Percentiles rank a stretch among this genome's conserved stretches.
Conservation (phyloP, 2,113 vertebrate species). For the Dicrurus megarhynchus region DNA sequence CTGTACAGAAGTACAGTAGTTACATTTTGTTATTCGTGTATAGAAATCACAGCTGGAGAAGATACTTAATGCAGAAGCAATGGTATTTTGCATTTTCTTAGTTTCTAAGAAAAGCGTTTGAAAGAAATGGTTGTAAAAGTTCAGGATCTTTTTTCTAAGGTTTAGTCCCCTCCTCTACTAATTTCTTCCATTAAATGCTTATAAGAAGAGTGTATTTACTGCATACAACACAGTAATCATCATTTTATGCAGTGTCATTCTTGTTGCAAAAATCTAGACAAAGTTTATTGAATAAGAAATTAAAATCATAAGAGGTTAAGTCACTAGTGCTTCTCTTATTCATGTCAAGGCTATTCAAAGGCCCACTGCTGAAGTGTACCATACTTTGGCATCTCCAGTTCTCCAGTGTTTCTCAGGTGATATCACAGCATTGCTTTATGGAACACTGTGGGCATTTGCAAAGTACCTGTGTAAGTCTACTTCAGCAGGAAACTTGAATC, state of each 20-base stretch:
- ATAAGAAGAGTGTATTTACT: background rate
- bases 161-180: background rate
- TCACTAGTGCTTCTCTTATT: background rate
- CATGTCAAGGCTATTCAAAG: background rate
- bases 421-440: background rate
- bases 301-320: background rate
- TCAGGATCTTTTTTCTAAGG: background rate
- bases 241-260: background rate
- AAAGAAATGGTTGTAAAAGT: background rate
- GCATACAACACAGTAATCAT: background rate
- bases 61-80: background rate
- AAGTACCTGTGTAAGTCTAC: background rate
- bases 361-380: background rate
- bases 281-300: background rate
- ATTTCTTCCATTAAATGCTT: background rate
- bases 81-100: background rate
- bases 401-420: background rate
- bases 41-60: slow-evolving; percentile 22
- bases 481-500: background rate
- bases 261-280: background rate
- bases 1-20: slow-evolving; percentile 8
- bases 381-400: background rate
- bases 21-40: background rate
- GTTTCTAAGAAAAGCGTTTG: background rate
- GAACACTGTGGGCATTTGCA: background rate